Evolutionary conservation across 2,113 vertebrate genomes (phyloP).

Genomic region (Pachycephala philippinensis): DNA sequence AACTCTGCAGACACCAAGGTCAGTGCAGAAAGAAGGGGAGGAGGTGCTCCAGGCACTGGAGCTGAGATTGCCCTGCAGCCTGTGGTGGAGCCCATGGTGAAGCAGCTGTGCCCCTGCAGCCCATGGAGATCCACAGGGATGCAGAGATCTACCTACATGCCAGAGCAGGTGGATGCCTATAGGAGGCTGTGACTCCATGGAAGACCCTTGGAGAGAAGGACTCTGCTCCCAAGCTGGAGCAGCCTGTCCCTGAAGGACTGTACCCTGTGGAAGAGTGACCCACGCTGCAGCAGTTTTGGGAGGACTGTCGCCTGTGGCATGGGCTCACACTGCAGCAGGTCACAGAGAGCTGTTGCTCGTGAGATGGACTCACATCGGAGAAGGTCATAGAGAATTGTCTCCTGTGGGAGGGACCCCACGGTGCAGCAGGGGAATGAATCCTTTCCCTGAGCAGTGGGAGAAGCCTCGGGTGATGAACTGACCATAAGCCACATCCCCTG

Average conservation of each 20-base stretch:
- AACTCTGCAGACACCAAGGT: not conserved
- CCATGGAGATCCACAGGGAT: not conserved
- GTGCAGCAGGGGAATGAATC: not conserved
- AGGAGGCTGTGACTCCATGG: not conserved
- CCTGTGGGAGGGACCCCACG: rapidly evolving
- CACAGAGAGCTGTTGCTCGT: rapidly evolving
- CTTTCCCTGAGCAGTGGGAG: not conserved
- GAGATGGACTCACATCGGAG: rapidly evolving
- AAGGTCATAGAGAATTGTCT: not conserved
- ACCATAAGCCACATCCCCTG: too few relatives aligned
- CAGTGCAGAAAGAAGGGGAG: not conserved
- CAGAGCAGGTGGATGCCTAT: not conserved
- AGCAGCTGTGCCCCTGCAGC: not conserved
- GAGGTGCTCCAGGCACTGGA: rapidly evolving
- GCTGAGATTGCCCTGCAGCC: not conserved
- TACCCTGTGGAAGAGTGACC: not conserved
- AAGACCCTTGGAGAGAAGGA: rapidly evolving
- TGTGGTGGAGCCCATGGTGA: rapidly evolving
- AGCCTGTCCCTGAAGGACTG: not conserved
- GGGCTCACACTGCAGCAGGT: not conserved
- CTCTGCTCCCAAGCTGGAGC: not conserved
- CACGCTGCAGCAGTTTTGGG: not conserved
- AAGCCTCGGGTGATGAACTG: not conserved
- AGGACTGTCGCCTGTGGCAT: rapidly evolving
- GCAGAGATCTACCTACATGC: not conserved